phyloP scores from a whole-genome alignment of 2,888 invertebrate species.

The Meta bourneti region DNA sequence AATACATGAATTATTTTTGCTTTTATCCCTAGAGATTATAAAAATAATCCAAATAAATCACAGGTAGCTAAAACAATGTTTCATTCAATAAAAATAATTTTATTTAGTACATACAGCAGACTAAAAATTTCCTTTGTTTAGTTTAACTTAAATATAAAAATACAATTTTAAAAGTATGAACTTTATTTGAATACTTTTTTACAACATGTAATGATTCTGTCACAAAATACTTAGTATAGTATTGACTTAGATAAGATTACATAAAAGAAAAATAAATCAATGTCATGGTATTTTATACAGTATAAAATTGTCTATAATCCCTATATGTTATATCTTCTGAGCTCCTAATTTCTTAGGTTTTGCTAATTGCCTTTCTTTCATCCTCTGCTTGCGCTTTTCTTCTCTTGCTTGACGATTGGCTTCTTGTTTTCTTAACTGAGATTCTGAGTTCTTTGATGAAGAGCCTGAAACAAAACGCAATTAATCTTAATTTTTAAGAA shows the following conservation, averaged over 20 bases:
- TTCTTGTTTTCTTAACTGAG: constrained; percentile 54
- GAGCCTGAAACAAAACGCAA: constrained; percentile 7
- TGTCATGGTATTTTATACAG: neutral
- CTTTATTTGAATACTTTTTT: constrained; percentile 44
- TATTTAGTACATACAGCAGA: neutral
- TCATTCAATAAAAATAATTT: no score
- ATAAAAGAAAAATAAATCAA: neutral
- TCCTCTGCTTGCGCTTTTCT: constrained; percentile 36
- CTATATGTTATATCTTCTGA: constrained; percentile 52
- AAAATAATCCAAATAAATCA: no score
- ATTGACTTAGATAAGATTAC: constrained; percentile 49
- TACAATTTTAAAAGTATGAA: constrained; percentile 42
- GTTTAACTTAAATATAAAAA: constrained; percentile 1
- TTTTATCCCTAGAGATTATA: no score
- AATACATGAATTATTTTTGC: no score
- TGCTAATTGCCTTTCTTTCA: constrained; percentile 43
- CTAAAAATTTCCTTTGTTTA: neutral
- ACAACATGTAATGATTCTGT: constrained; percentile 31
- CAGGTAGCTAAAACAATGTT: no score
- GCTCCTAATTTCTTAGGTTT: constrained; percentile 64
- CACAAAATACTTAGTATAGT: constrained; percentile 22
- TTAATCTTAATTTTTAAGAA: neutral
- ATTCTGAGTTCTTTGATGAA: constrained; percentile 27
- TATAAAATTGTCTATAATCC: constrained; percentile 7
- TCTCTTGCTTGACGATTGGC: constrained; percentile 42